A percentile compares a stretch with the other conserved stretches of the same genome.
phyloP scores from a whole-genome alignment of 2,797 vertebrate genomes.

The Sebastes reedi region DNA sequence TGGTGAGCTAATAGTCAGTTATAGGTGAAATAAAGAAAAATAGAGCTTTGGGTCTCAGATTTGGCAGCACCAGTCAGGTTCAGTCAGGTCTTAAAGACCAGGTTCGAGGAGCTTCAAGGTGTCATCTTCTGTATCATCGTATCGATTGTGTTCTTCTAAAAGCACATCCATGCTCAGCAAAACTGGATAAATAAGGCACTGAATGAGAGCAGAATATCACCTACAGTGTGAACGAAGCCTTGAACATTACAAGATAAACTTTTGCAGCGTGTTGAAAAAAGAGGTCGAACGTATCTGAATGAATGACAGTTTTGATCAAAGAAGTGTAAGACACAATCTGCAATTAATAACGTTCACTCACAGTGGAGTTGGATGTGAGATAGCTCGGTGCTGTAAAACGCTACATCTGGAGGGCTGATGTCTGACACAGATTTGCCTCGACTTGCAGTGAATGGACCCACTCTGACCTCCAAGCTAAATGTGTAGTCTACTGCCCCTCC shows the following conservation, averaged over 20 bases:
- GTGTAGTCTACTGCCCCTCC: not conserved
- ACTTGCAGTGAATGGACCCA: not conserved
- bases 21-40: too few relatives aligned
- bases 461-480: constrained; percentile 10
- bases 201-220: not conserved
- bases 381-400: constrained; percentile 14
- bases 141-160: not conserved
- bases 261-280: not conserved
- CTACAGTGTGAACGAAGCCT: not conserved
- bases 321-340: not conserved
- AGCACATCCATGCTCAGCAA: too few relatives aligned
- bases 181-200: not conserved
- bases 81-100: not conserved
- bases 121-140: not conserved
- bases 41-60: too few relatives aligned
- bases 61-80: too few relatives aligned
- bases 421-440: constrained; percentile 19
- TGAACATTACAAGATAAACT: not conserved
- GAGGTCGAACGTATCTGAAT: not conserved
- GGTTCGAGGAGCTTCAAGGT: not conserved
- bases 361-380: not conserved
- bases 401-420: constrained; percentile 37
- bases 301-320: constrained; percentile 3
- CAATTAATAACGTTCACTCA: not conserved
- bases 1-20: too few relatives aligned